These are phyloP conservation scores for Maccullochella peelii DNA, from an alignment of 2,113 vertebrate genomes.

Conservation along the genomic window DNA sequence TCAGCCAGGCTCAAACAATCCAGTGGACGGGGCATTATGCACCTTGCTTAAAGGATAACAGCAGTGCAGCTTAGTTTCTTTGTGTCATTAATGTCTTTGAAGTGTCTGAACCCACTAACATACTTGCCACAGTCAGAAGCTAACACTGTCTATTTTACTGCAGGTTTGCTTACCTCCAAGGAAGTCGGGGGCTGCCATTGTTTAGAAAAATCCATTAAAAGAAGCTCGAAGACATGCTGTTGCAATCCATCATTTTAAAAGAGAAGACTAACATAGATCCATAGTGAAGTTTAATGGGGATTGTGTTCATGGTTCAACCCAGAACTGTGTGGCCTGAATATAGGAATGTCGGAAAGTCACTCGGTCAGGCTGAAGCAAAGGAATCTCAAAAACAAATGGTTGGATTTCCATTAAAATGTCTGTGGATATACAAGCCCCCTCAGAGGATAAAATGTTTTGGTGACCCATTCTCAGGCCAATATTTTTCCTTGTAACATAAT, in stretches of 20 bases:
- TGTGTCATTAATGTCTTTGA: conserved; percentile 36
- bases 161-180: conserved; percentile 2
- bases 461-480: neutral
- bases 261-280: neutral
- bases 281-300: neutral
- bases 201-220: conserved; percentile 10
- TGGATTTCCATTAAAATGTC: neutral
- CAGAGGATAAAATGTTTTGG: too few species aligned
- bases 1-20: conserved; percentile 36
- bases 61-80: conserved; percentile 25
- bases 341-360: neutral
- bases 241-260: neutral
- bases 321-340: neutral
- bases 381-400: neutral
- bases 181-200: neutral
- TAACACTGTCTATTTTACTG: neutral
- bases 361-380: neutral
- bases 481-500: neutral
- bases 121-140: neutral
- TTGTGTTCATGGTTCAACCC: neutral
- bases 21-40: conserved; percentile 9
- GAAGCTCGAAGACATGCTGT: neutral
- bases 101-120: conserved; percentile 4
- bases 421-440: neutral
- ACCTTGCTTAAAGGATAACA: conserved; percentile 37